Evolutionary conservation across 2,888 invertebrate species (phyloP).

Genomic region (Drosophila colorata): DNA sequence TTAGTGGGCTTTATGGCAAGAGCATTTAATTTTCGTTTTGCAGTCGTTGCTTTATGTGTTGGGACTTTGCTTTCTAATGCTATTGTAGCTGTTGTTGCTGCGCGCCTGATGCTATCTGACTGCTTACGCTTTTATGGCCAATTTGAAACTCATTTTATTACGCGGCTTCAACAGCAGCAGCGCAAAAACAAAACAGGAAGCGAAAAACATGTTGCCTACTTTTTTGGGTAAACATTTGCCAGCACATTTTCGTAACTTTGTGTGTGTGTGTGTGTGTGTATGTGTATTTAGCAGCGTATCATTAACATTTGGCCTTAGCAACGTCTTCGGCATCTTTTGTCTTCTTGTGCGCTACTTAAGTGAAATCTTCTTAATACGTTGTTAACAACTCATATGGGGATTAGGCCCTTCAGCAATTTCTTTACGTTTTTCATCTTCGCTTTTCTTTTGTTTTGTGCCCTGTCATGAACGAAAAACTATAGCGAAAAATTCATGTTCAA

Average conservation of each 20-base stretch:
- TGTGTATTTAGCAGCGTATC: slow-evolving; percentile 47
- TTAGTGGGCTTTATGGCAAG: slow-evolving; percentile 6
- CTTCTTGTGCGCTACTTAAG: slow-evolving; percentile 63
- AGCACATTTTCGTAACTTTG: not conserved
- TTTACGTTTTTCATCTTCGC: not conserved
- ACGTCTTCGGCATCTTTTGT: slow-evolving; percentile 44
- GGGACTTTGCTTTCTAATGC: slow-evolving; percentile 42
- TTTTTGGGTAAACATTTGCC: slow-evolving; percentile 51
- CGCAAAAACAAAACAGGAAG: slow-evolving; percentile 23
- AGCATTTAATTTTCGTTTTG: slow-evolving; percentile 42
- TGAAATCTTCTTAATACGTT: slow-evolving; percentile 78
- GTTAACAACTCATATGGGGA: slow-evolving; percentile 77
- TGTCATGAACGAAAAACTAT: slow-evolving; percentile 57
- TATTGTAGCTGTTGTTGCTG: slow-evolving; percentile 25
- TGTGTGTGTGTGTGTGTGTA: slow-evolving; percentile 13
- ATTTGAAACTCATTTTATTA: slow-evolving; percentile 78
- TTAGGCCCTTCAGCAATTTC: slow-evolving; percentile 38
- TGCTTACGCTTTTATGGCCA: slow-evolving; percentile 69
- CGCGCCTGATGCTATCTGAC: slow-evolving; percentile 35
- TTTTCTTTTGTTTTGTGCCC: slow-evolving; percentile 12
- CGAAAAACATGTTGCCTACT: slow-evolving; percentile 59
- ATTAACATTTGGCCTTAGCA: slow-evolving; percentile 61
- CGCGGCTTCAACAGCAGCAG: slow-evolving; percentile 19
- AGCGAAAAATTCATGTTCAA: slow-evolving; percentile 28
- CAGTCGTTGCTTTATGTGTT: slow-evolving; percentile 5